These are phyloP conservation scores for Brachionus angularis DNA, from an alignment of 1,140 invertebrate genomes.

Conservation along the genomic window DNA sequence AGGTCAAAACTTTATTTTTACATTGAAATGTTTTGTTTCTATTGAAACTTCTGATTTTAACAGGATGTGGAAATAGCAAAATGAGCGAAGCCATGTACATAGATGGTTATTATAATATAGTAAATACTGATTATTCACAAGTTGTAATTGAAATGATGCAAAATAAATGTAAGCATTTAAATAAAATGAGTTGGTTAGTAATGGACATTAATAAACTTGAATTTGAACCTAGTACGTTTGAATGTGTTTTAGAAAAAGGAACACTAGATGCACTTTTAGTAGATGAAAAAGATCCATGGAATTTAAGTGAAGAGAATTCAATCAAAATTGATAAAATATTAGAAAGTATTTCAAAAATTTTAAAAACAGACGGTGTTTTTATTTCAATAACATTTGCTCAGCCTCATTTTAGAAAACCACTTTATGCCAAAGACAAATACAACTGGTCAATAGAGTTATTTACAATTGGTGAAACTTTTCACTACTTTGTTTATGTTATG, in stretches of 20 bases:
- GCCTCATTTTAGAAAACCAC: slow-evolving; percentile 59
- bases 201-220: slow-evolving; percentile 57
- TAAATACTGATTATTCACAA: slow-evolving; percentile 61
- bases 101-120: slow-evolving; percentile 55
- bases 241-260: slow-evolving; percentile 61
- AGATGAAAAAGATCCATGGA: slow-evolving; percentile 59
- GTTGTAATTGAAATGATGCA: slow-evolving; percentile 58
- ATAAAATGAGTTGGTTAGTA: slow-evolving; percentile 53
- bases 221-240: slow-evolving; percentile 55
- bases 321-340: slow-evolving; percentile 52
- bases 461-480: slow-evolving; percentile 58
- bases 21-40: background rate
- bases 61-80: slow-evolving; percentile 61
- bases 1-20: background rate
- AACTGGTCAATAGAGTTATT: slow-evolving; percentile 51
- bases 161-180: slow-evolving; percentile 47
- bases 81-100: slow-evolving; percentile 58
- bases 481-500: slow-evolving; percentile 60
- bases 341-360: slow-evolving; percentile 50
- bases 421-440: slow-evolving; percentile 53
- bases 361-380: slow-evolving; percentile 58
- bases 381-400: slow-evolving; percentile 61
- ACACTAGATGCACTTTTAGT: slow-evolving; percentile 62
- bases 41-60: background rate
- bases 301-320: slow-evolving; percentile 51